Evolutionary conservation across 37 sponge, comb jelly and placozoan genomes (phyloP).

Genomic region (Theonella swinhoei): DNA sequence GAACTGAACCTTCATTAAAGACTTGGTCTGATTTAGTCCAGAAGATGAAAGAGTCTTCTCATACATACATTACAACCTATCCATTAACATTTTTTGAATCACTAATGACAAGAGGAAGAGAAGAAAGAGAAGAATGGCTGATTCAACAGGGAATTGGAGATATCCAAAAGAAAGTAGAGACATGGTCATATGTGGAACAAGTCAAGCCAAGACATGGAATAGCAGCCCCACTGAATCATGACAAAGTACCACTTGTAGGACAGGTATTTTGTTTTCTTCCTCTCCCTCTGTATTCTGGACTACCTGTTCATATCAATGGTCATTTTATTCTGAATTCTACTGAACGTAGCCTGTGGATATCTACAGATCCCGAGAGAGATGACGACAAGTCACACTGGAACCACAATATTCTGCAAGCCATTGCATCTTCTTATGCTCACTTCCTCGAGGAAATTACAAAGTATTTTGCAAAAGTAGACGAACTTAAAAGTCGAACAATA

Average conservation of each 20-base stretch:
- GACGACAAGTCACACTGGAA: conserved; percentile 65
- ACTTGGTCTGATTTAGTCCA: not conserved
- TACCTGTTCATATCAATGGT: not conserved
- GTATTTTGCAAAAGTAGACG: not conserved
- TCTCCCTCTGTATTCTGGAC: not conserved
- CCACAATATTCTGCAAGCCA: conserved; percentile 36
- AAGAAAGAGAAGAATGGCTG: conserved; percentile 48
- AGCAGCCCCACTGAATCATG: conserved; percentile 52
- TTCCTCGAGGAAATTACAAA: conserved; percentile 22
- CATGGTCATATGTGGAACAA: conserved; percentile 16
- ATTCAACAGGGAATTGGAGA: conserved; percentile 75
- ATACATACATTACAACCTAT: not conserved
- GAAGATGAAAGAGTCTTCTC: not conserved
- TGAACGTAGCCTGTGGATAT: conserved; percentile 56
- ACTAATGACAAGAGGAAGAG: no score
- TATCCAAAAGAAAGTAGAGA: conserved; percentile 8
- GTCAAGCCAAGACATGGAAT: conserved; percentile 70
- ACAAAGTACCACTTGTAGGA: not conserved
- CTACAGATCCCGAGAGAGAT: conserved; percentile 7
- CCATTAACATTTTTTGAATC: not conserved
- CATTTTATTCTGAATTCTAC: conserved; percentile 22
- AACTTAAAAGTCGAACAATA: not conserved
- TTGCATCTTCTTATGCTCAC: conserved; percentile 59
- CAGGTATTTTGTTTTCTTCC: not conserved
- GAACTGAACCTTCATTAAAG: not conserved